Evolutionary conservation across 2,113 vertebrate genomes (phyloP).

Genomic region (Deroptyus accipitrinus): DNA sequence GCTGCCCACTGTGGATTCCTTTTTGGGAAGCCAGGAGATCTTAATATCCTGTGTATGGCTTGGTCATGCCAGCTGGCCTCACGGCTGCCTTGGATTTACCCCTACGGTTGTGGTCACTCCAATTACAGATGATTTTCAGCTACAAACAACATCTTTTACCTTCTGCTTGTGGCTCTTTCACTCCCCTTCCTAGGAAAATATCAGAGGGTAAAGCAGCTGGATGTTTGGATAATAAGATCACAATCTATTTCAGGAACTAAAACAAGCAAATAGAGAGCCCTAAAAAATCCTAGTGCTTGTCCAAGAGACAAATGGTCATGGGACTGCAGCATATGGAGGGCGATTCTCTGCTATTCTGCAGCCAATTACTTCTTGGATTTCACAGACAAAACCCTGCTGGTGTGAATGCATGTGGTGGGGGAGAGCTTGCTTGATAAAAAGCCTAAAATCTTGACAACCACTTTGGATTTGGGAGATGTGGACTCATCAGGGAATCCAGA

Average conservation of each 20-base stretch:
- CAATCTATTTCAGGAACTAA: neutral
- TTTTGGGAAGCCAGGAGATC: neutral
- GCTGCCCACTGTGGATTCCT: neutral
- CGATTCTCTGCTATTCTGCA: constrained; percentile 6
- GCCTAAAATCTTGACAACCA: neutral
- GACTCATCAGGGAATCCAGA: neutral
- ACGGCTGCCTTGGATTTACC: neutral
- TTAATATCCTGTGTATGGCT: neutral
- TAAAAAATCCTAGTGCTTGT: neutral
- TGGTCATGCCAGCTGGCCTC: neutral
- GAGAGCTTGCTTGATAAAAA: neutral
- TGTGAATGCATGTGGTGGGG: fast-evolving
- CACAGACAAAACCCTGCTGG: neutral
- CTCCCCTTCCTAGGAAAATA: neutral
- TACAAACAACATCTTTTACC: neutral
- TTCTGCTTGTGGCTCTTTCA: neutral
- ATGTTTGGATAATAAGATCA: neutral
- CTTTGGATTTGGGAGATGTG: neutral
- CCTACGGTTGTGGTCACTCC: neutral
- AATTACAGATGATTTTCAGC: neutral
- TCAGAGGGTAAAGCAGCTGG: fast-evolving
- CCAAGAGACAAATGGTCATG: constrained; percentile 4
- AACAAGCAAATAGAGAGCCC: neutral
- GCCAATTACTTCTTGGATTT: constrained; percentile 39
- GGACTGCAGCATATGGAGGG: constrained; percentile 36